Percentiles rank a stretch among this genome's conserved stretches.
These are phyloP conservation scores for Podarcis raffonei DNA, from an alignment of 2,113 vertebrate genomes.

Conservation along the genomic window DNA sequence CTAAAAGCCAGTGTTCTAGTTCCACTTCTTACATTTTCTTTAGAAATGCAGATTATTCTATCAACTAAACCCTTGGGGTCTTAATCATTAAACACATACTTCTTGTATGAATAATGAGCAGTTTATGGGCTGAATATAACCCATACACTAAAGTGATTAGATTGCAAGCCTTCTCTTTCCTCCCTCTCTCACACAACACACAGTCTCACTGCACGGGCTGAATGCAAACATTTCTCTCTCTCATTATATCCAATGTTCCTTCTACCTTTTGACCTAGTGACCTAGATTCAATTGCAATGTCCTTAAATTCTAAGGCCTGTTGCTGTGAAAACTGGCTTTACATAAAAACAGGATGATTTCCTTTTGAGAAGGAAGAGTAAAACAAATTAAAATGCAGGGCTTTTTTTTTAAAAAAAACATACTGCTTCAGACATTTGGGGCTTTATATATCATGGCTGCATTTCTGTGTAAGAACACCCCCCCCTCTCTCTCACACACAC, in stretches of 20 bases:
- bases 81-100: constrained; percentile 71
- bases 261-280: constrained; percentile 31
- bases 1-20: constrained; percentile 60
- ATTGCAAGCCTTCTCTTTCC: constrained; percentile 36
- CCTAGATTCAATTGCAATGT: neutral
- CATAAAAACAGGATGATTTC: constrained; percentile 17
- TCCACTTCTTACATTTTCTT: constrained; percentile 66
- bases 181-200: constrained; percentile 61
- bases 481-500: too few relatives aligned
- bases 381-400: neutral
- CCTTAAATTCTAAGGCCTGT: constrained; percentile 18
- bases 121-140: constrained; percentile 64
- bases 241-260: constrained; percentile 13
- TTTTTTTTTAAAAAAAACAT: neutral
- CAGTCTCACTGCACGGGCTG: constrained; percentile 47
- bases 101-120: constrained; percentile 70
- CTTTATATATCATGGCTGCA: neutral
- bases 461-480: neutral
- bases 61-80: constrained; percentile 70
- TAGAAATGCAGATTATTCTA: constrained; percentile 75
- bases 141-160: constrained; percentile 59
- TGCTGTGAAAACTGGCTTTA: constrained; percentile 37
- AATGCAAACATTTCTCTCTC: neutral
- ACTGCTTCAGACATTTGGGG: neutral
- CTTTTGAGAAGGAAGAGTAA: neutral